A percentile compares a stretch with the other conserved stretches of the same genome.
Evolutionary conservation across 2,888 invertebrate species (phyloP).

Genomic region (Mythimna lalbum): DNA sequence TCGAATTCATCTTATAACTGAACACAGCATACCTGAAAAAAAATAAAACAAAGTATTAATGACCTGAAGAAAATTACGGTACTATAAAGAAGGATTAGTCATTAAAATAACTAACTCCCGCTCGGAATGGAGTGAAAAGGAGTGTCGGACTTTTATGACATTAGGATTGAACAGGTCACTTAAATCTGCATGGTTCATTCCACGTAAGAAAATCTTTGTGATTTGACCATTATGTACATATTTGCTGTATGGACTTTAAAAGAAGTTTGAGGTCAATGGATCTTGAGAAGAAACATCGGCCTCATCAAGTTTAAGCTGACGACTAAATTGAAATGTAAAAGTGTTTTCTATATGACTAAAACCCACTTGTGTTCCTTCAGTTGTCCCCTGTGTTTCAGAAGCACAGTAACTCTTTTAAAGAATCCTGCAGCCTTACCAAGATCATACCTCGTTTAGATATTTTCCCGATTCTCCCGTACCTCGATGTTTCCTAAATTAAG

Average conservation of each 20-base stretch:
- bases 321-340: no score
- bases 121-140: no score
- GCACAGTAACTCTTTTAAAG: neutral
- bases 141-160: no score
- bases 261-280: no score
- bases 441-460: slow-evolving; percentile 19
- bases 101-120: no score
- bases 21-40: slow-evolving; percentile 37
- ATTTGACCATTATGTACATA: no score
- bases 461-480: neutral
- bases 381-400: neutral
- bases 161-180: no score
- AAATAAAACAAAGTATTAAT: slow-evolving; percentile 13
- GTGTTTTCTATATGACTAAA: neutral
- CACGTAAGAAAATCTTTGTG: no score
- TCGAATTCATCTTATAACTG: neutral
- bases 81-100: neutral
- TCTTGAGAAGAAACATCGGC: no score
- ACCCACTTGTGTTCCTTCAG: neutral
- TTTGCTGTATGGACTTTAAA: no score
- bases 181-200: no score
- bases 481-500: slow-evolving; percentile 20
- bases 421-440: neutral
- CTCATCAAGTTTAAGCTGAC: no score
- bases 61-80: neutral